These are phyloP conservation scores for Silurus meridionalis DNA, from an alignment of 2,113 vertebrate genomes.

Conservation along the genomic window DNA sequence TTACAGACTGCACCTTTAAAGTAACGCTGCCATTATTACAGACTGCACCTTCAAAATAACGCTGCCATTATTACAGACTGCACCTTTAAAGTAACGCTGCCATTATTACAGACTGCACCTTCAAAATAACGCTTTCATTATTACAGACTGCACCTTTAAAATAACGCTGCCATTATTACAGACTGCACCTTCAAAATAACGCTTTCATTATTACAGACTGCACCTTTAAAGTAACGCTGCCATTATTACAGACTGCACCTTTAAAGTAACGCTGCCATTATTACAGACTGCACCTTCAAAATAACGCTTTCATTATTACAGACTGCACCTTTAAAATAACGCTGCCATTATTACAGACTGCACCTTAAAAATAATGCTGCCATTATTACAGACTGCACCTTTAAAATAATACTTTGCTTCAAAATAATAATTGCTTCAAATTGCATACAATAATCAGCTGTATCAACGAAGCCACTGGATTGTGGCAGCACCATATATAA, in stretches of 20 bases:
- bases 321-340: too few species aligned
- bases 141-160: not conserved
- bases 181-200: not conserved
- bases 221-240: not conserved
- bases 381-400: too few species aligned
- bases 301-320: not conserved
- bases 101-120: not conserved
- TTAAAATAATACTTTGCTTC: not conserved
- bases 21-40: not conserved
- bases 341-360: not conserved
- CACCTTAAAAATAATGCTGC: not conserved
- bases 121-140: not conserved
- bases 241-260: not conserved
- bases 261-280: not conserved
- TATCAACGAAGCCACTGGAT: too few species aligned
- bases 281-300: not conserved
- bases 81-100: not conserved
- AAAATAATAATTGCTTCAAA: not conserved
- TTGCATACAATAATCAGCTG: too few species aligned
- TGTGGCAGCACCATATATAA: too few species aligned
- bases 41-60: not conserved
- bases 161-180: not conserved
- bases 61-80: not conserved
- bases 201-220: not conserved
- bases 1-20: not conserved